Conservation (phyloP, 2,888 invertebrate genomes). For the Eupeodes latifasciatus region DNA sequence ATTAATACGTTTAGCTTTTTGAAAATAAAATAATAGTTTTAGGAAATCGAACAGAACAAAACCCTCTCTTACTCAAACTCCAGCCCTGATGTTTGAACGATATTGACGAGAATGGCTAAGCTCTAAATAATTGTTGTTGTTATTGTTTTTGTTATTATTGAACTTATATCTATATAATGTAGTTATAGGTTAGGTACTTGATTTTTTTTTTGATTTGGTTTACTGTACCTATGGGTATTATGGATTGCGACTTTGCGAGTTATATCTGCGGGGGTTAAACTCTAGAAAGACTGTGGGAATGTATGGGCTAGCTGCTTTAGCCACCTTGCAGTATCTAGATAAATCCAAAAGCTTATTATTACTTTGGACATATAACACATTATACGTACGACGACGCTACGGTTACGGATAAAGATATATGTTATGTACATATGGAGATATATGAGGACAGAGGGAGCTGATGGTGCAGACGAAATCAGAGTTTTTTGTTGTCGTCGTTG, state of each 20-base stretch:
- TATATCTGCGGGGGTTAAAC: conserved; percentile 64
- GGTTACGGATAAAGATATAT: not conserved
- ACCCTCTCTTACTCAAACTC: not conserved
- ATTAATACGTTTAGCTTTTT: too few relatives aligned
- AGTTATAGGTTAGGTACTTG: conserved; percentile 42
- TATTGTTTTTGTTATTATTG: conserved; percentile 18
- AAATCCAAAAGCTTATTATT: conserved; percentile 49
- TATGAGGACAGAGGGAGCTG: not conserved
- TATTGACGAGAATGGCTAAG: conserved; percentile 41
- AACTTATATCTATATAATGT: not conserved
- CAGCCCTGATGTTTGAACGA: not conserved
- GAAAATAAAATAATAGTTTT: too few relatives aligned
- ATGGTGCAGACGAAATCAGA: conserved; percentile 3
- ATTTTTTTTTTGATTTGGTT: conserved; percentile 54
- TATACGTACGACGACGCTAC: not conserved
- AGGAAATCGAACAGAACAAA: too few relatives aligned
- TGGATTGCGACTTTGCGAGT: conserved; percentile 13
- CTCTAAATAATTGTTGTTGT: conserved; percentile 16
- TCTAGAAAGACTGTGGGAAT: conserved; percentile 68
- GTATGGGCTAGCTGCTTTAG: conserved; percentile 46
- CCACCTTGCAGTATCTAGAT: conserved; percentile 70
- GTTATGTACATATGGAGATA: not conserved
- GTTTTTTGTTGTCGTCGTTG: conserved; percentile 43
- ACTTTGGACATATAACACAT: conserved; percentile 38
- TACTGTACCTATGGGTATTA: conserved; percentile 44